Base-by-base conservation (phyloP, 2,888 invertebrate species). In the Platynereis dumerilii region DNA sequence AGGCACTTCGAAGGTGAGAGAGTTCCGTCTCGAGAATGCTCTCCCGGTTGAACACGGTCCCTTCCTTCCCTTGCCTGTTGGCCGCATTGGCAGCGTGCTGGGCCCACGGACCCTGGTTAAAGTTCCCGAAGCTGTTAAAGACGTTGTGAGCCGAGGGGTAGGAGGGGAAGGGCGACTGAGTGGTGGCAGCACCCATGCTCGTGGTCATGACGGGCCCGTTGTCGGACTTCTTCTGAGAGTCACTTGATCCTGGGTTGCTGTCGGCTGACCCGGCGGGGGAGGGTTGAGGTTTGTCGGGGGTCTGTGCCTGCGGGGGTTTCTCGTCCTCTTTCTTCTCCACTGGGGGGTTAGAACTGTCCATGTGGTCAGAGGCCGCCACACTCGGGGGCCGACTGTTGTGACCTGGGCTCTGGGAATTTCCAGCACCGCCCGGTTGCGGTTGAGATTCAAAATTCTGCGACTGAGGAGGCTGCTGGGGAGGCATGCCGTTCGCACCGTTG, bases 1-100 rank as follows among this genome's bases (percentile, higher is more conserved):
- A 66, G 48, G 74, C 73, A 53, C 60, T 68, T 29, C 67, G 58
- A 44, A 72, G 59, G 44, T 74, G 74, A 29, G 61, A 58, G 42
- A 74, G 57, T 42, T 74, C 74, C 20, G 61, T 65, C 60, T 74
- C 70, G n/a, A 74, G 59, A 44, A 68, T 66, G 48, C 52, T 64
- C 28, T 68, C 66, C 45, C 66, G 66, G 20, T 29, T 45, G 44
- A 61, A 53, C 24, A 66, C 60, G n/a, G 60, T 53, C 12, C 34
- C 34, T 12, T 34, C 34, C 12, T 34, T 34, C 34, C 34, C 34
- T 26, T 62, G 53, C 5, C 58, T 62, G 27, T 58, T 55, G 52
- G 29, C 42, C 44, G 53, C 58, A 2, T 27, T 53, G 20, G 24
- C 42, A 7, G 48, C 55, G 15, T 39, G 48, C 64, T 64, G 64